Evolutionary conservation across 2,888 invertebrate genomes (phyloP), one percentile per base, ranked within the genome.

Genomic region (Eupithecia dodoneata): DNA sequence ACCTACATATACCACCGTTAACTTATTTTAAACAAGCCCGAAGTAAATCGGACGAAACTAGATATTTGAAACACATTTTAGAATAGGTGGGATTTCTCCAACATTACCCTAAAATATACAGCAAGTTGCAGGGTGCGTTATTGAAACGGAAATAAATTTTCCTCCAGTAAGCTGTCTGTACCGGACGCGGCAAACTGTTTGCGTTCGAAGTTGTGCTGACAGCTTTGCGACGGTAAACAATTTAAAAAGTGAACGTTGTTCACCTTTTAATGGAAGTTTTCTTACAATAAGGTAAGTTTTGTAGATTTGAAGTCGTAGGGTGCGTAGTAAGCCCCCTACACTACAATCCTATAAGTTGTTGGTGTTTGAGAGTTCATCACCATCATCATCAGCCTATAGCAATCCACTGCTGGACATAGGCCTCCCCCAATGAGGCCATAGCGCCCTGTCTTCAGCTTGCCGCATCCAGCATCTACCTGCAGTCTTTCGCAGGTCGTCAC

Each of bases 131-230:
- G 85, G 86, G 86, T 86, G 87, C 87, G 86, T 81, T 81, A 82
- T 89, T 86, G 88, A 87, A 90, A 90, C 88, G 86, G 88, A 91
- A 89, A 92, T 92, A 88, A 87, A 88, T 87, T 89, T 89, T 83
- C 82, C 86, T 87, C 87, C 87, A 87, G 86, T 87, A 87, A 89
- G 88, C 87, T 87, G 83, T 87, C 87, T 85, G 86, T 86, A 85
- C 84, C 79, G 71, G 83, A 47, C 12, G 45, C 74, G 13, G 80
- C 49, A 73, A 73, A 76, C 66, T 66, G 78, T 78, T 76, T 76
- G 74, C 72, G 70, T 78, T 74, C 73, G 52, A 59, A 79, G 77
- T 76, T 74, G 72, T 74, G 52, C 44, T 44, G 42, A 52, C 49
- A 71, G 69, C 44, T 72, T 72, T 70, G 44, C 9, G 67, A 59